Evolutionary conservation across 1,140 invertebrate genomes (phyloP).

Genomic region (Rhysida immarginata): DNA sequence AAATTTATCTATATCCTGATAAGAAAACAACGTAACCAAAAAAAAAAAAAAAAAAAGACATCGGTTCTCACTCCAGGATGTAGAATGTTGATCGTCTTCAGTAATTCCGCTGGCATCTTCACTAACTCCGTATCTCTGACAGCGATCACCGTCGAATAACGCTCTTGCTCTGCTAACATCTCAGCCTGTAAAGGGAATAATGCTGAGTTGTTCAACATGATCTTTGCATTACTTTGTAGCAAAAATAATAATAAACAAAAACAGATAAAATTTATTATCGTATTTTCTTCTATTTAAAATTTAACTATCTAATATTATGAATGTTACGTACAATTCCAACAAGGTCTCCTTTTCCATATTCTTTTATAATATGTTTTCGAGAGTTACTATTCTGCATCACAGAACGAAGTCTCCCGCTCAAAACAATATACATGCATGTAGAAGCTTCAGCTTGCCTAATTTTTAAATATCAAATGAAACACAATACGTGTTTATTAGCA

Average conservation of each 20-base stretch:
- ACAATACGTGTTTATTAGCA: no score
- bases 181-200: constrained; percentile 49
- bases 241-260: neutral
- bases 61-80: constrained; percentile 57
- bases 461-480: no score
- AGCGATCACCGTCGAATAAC: constrained; percentile 94
- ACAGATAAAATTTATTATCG: neutral
- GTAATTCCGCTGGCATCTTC: constrained; percentile 87
- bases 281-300: constrained; percentile 30
- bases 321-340: constrained; percentile 43
- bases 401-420: constrained; percentile 89
- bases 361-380: constrained; percentile 90
- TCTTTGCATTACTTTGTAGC: no score
- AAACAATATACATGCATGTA: constrained; percentile 90
- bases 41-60: neutral
- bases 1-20: neutral
- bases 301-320: neutral
- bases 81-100: constrained; percentile 94
- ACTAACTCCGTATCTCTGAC: constrained; percentile 93
- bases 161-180: constrained; percentile 83
- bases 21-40: neutral
- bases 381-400: constrained; percentile 82
- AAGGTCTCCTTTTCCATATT: constrained; percentile 94
- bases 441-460: constrained; percentile 79
- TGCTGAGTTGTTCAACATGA: no score